A percentile compares a stretch with the other conserved stretches of the same genome.
These are phyloP conservation scores for Achatina immaculata DNA, from an alignment of 1,140 invertebrate species.

Conservation along the genomic window DNA sequence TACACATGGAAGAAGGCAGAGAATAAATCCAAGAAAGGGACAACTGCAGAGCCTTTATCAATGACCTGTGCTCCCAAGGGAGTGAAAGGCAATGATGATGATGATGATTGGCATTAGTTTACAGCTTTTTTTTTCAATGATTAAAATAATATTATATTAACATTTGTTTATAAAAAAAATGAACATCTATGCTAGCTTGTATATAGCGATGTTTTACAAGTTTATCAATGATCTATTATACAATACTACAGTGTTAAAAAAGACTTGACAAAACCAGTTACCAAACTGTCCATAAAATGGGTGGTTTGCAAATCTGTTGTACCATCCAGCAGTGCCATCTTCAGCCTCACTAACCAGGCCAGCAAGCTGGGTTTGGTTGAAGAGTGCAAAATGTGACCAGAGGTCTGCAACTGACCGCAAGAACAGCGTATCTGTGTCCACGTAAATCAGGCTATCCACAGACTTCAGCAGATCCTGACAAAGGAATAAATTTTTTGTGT, in stretches of 20 bases:
- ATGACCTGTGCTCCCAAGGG: no score
- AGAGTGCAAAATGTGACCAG: slow-evolving; percentile 85
- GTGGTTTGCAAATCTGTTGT: slow-evolving; percentile 94
- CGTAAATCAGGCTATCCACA: slow-evolving; percentile 90
- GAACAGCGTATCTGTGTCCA: slow-evolving; percentile 93
- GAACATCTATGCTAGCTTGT: no score
- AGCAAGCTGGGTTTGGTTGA: slow-evolving; percentile 90
- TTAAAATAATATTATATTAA: no score
- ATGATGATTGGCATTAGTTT: no score
- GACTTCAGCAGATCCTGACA: slow-evolving; percentile 82
- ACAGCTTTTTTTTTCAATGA: no score
- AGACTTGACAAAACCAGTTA: slow-evolving; percentile 63
- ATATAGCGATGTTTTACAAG: no score
- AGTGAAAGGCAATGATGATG: no score
- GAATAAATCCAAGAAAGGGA: no score
- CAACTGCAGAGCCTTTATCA: no score
- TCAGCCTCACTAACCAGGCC: slow-evolving; percentile 91
- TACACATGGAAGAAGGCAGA: no score
- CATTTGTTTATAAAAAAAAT: no score
- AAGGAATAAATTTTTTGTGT: slow-evolving; percentile 20
- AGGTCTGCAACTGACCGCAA: slow-evolving; percentile 84
- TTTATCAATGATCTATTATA: no score
- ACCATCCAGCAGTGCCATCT: slow-evolving; percentile 93
- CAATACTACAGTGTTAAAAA: neutral
- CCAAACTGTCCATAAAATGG: slow-evolving; percentile 91